Evolutionary conservation across 2,113 vertebrate species (phyloP).

Genomic region (Crypturellus undulatus): DNA sequence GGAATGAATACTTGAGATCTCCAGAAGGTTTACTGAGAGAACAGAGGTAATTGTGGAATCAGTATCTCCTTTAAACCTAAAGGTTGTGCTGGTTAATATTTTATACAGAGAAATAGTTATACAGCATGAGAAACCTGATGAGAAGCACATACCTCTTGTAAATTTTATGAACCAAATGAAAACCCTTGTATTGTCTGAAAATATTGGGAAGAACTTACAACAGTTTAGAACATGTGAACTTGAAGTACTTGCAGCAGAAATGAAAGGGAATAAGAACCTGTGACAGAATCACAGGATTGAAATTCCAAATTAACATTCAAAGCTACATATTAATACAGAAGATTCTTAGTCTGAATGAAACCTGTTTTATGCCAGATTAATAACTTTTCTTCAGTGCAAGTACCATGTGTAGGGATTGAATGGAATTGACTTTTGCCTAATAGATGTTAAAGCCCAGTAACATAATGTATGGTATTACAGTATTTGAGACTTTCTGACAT

Average conservation of each 20-base stretch:
- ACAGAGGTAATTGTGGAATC: neutral
- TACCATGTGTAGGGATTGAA: neutral
- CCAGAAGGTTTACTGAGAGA: neutral
- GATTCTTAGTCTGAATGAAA: neutral
- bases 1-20: neutral
- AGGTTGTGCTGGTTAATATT: conserved; percentile 16
- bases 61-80: conserved; percentile 27
- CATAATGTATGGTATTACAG: accelerated
- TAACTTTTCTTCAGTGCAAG: neutral
- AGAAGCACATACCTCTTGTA: neutral
- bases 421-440: neutral
- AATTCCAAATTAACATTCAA: neutral
- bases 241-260: neutral
- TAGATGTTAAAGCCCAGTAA: neutral
- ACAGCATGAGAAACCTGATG: neutral
- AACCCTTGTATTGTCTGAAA: neutral
- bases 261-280: neutral
- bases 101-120: neutral
- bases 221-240: neutral
- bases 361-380: neutral
- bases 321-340: neutral
- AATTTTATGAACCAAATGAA: neutral
- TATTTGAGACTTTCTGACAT: neutral
- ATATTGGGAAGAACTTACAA: neutral
- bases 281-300: neutral